Base-by-base conservation (phyloP, 2,888 invertebrate species). In the Embidobia sp. region DNA sequence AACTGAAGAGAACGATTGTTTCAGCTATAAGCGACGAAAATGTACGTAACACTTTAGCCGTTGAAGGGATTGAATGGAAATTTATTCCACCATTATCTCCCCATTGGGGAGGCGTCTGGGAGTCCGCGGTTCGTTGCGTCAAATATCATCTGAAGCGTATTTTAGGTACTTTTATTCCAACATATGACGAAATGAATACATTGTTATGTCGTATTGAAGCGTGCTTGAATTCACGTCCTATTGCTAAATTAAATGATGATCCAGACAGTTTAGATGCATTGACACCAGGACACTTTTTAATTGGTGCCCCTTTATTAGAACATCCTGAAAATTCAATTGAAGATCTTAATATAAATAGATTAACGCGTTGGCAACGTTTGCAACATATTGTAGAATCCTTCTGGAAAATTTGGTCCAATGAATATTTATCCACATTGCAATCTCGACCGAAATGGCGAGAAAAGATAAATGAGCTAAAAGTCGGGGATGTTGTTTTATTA, bases 241-340 rank as follows among this genome's bases (percentile, higher is more conserved):
- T 18, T 1, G 10, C 18, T 1, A 6, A 0, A 3, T 16, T 40
- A 1, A 3, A 40, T 11, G 26, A 48, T 15, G 48, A 48, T 8
- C 15, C 15, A 1, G 48, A 48, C 3, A 16, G 7, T 29, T 8
- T 48, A 1, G 16, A 48, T 0, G 1, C 2, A 10, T 19, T 44
- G 2, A 44, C 42, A 0, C 42, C 42, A 7, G 42, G 42, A 3
- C 42, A 44, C 29, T 48, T 48, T 70, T n/a, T n/a, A 6, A 48
- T 48, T 29, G 48, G 29, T 1, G n/a, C 13, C 2, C 13, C 46
- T 1, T 2, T 26, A 3, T 5, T 26, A 1, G 1, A 22, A 1
- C 26, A 10, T 1, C 82, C 82, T 0, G 81, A 81, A 44, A 77
- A 76, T 0, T 72, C 74, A 0, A 2, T 18, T 0, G 1, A n/a